Percentiles rank a stretch among this genome's conserved stretches.
Evolutionary conservation across 1,140 invertebrate genomes (phyloP).

Genomic region (Papilio aristodemus): DNA sequence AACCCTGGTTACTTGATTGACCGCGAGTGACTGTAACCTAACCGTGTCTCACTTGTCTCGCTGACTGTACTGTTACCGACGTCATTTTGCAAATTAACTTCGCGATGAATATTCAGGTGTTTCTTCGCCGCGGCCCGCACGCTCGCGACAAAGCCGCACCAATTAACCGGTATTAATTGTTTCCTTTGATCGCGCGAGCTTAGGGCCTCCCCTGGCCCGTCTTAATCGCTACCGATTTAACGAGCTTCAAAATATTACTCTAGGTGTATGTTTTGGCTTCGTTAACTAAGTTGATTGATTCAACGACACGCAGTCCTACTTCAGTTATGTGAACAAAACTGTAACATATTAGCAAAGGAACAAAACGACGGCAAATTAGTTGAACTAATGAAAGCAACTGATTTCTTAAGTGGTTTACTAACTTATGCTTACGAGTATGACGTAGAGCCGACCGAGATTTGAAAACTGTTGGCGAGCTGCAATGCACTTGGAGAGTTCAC

Average conservation of each 20-base stretch:
- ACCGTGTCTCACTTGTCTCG: neutral
- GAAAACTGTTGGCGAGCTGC: too few relatives aligned
- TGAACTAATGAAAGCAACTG: too few relatives aligned
- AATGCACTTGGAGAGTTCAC: too few relatives aligned
- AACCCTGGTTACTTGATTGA: too few relatives aligned
- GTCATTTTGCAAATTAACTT: conserved; percentile 1
- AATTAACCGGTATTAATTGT: conserved; percentile 20
- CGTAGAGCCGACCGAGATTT: too few relatives aligned
- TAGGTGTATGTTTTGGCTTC: neutral
- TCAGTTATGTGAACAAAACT: too few relatives aligned
- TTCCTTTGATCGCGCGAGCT: conserved; percentile 6
- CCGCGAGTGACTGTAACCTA: neutral
- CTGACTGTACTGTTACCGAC: neutral
- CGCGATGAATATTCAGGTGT: conserved; percentile 15
- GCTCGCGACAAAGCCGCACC: conserved; percentile 8
- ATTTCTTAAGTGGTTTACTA: too few relatives aligned
- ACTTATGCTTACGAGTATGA: too few relatives aligned
- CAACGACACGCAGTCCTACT: too few relatives aligned
- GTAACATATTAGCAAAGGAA: too few relatives aligned
- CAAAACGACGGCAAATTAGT: too few relatives aligned
- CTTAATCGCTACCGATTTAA: conserved; percentile 5
- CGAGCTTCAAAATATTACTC: neutral
- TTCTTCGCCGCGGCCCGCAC: neutral
- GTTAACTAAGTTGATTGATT: neutral
- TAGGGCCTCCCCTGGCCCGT: neutral